Evolutionary conservation across 2,797 vertebrate genomes (phyloP), one percentile per base, ranked within the genome.

Genomic region (Scyliorhinus canicula): DNA sequence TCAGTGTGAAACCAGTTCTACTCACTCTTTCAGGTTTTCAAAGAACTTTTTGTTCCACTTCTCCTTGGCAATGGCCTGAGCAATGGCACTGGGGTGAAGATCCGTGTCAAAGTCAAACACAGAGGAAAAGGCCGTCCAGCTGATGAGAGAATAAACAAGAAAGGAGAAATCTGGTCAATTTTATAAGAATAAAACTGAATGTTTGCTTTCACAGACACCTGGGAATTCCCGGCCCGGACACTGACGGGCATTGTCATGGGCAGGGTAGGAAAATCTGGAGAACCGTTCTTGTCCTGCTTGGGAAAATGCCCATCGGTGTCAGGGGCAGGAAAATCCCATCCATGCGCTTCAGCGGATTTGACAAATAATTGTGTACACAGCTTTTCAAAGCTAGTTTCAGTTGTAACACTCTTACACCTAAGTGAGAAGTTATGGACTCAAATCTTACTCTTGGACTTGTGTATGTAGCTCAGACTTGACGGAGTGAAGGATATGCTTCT

Each of bases 81-180:
- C 93, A 9, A 94, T 19, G 12, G 93, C 93, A 55, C 28, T 94
- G 47, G 93, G 67, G 7, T 94, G 93, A 74, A 74, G 35, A 55
- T 94, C 93, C 0, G 63, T 94, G 93, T 94, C 93, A 74, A 94
- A 94, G 50, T 94, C 14, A 55, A 94, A 94, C 47, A 94, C 67
- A 21, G 47, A 2, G 47, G 93, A 52, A 74, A 94, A 94, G 31
- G 65, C 11, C 35, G 93, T 94, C 93, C 93, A 94, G 14, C 93
- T 94, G n/a, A 50, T 11, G 14, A 31, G 16, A 44, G 55, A 90
- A n/a, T 4, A n/a, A 74, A 74, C 16, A 71, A 24, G 24, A 93
- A 63, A 90, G 16, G 52, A 40, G 26, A 26, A 24, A n/a, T 63
- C 40, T 91, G 88, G n/a, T 63, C 60, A 91, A n/a, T 28, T 63